phyloP scores from a whole-genome alignment of 2,888 invertebrate species.

The Noctua pronuba region DNA sequence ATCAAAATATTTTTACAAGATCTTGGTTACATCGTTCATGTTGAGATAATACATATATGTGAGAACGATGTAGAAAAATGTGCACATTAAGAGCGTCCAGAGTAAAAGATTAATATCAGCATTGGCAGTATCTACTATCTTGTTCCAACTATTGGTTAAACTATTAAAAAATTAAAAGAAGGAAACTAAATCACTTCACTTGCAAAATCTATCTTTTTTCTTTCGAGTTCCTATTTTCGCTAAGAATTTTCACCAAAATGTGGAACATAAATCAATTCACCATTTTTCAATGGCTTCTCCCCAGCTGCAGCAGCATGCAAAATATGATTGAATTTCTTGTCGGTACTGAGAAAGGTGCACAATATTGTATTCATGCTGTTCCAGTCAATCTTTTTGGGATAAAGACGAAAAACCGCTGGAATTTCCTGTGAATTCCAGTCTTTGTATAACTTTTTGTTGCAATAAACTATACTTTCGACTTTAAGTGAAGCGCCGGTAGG shows the following conservation, averaged over 20 bases:
- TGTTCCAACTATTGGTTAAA: not conserved
- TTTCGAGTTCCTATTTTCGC: not conserved
- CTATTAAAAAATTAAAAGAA: not conserved
- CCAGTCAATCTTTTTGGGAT: not conserved
- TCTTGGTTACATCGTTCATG: too few species aligned
- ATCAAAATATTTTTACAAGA: too few species aligned
- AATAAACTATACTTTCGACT: not conserved
- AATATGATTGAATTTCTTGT: not conserved
- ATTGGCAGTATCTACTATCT: not conserved
- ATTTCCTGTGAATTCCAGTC: not conserved
- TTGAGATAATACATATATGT: too few species aligned
- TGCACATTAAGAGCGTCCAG: too few species aligned
- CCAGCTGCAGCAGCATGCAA: not conserved
- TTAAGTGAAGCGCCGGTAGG: not conserved
- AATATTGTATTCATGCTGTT: not conserved
- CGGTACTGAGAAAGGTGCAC: not conserved
- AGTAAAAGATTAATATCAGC: too few species aligned
- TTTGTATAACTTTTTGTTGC: not conserved
- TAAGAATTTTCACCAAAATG: too few species aligned
- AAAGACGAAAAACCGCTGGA: not conserved
- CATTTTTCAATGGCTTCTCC: not conserved
- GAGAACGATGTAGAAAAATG: too few species aligned
- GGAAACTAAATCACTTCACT: not conserved
- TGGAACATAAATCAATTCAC: not conserved
- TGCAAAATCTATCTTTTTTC: not conserved